These are phyloP conservation scores for Drosophila paulistorum DNA, from an alignment of 1,140 invertebrate genomes.

Conservation along the genomic window DNA sequence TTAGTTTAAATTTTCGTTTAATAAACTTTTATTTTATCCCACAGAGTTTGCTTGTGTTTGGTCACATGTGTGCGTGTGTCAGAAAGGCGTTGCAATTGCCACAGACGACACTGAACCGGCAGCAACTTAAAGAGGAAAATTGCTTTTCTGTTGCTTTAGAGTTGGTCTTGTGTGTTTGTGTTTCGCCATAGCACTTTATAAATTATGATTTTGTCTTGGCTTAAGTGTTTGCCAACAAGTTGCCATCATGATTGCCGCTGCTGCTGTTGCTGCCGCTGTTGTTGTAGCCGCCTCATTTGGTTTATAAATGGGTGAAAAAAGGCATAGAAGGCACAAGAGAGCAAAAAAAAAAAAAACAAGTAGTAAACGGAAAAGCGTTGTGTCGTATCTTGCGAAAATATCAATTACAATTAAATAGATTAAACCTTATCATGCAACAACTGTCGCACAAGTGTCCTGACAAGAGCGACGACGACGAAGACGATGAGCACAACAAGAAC, in stretches of 20 bases:
- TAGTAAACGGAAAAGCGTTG: slow-evolving; percentile 21
- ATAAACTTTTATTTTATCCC: background rate
- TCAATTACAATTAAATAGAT: slow-evolving; percentile 82
- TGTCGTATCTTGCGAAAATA: slow-evolving; percentile 76
- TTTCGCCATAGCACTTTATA: slow-evolving; percentile 53
- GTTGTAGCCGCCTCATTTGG: slow-evolving; percentile 64
- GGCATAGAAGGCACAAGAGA: slow-evolving; percentile 3
- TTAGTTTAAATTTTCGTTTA: background rate
- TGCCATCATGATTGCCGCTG: slow-evolving; percentile 38
- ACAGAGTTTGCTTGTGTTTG: background rate
- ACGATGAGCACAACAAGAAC: slow-evolving; percentile 9
- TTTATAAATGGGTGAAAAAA: slow-evolving; percentile 65
- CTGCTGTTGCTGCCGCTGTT: slow-evolving; percentile 24
- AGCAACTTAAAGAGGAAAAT: slow-evolving; percentile 25
- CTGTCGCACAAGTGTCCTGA: slow-evolving; percentile 76
- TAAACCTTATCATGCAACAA: slow-evolving; percentile 81
- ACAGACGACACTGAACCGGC: slow-evolving; percentile 2
- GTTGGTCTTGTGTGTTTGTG: slow-evolving; percentile 9
- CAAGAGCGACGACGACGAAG: slow-evolving; percentile 51
- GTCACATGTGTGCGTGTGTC: slow-evolving; percentile 5
- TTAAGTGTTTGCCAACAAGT: slow-evolving; percentile 55
- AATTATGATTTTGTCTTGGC: slow-evolving; percentile 62
- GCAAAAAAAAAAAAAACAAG: slow-evolving; percentile 8
- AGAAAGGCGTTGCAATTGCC: slow-evolving; percentile 7
- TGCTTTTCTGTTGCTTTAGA: slow-evolving; percentile 37